These are phyloP conservation scores for Cichlasoma orientale DNA, from an alignment of 2,797 vertebrate genomes.

Conservation along the genomic window DNA sequence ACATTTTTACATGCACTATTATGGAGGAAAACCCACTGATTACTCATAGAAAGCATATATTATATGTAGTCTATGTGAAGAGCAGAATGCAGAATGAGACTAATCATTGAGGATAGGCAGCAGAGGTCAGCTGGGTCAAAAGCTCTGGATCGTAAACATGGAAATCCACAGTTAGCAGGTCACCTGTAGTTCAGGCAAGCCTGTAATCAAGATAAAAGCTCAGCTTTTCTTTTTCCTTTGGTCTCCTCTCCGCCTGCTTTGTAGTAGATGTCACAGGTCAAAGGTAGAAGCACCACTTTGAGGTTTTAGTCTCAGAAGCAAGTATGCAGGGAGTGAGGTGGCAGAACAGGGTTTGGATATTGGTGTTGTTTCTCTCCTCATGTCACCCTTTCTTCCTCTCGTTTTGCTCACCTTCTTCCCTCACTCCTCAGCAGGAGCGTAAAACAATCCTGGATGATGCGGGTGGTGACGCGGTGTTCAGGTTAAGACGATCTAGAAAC, in stretches of 20 bases:
- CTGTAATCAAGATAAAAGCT: slow-evolving; percentile 26
- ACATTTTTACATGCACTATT: too few relatives aligned
- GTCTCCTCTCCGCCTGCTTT: slow-evolving; percentile 12
- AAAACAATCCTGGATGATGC: neutral
- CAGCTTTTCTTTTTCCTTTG: neutral
- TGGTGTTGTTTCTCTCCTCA: neutral
- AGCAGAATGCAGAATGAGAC: neutral
- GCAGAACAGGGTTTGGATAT: neutral
- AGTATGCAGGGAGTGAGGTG: neutral
- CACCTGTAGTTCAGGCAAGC: neutral
- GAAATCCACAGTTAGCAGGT: slow-evolving; percentile 4
- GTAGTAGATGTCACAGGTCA: slow-evolving; percentile 21
- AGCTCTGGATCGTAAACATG: neutral
- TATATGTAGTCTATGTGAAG: neutral
- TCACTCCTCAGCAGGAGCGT: neutral
- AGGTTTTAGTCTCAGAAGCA: slow-evolving; percentile 8
- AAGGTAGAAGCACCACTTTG: slow-evolving; percentile 28
- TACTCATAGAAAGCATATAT: too few relatives aligned
- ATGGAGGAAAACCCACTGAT: too few relatives aligned
- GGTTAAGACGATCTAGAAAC: too few relatives aligned
- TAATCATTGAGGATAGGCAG: neutral
- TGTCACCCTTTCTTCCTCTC: neutral
- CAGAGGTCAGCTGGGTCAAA: slow-evolving; percentile 7
- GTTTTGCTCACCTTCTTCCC: rapidly evolving
- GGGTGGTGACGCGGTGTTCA: too few relatives aligned